Base-by-base conservation (phyloP, 2,797 vertebrate species). In the Phyllotis vaccarum region DNA sequence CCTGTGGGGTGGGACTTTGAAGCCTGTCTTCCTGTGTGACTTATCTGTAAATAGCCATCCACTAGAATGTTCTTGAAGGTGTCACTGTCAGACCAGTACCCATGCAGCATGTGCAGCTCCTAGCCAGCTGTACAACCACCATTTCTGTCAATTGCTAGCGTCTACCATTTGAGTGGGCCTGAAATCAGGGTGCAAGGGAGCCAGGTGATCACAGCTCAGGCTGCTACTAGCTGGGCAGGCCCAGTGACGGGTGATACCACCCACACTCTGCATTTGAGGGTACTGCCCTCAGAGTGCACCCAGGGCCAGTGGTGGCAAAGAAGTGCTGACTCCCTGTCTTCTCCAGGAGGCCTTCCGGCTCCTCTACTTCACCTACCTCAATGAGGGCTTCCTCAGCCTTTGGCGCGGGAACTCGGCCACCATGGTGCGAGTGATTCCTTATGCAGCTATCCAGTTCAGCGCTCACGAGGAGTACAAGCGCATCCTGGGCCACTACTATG, bases 381-480 rank as follows among this genome's bases (percentile, higher is more conserved):
- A 99, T 16, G 99, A 99, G 95, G 99, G 99, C 93, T 99, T 99
- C 98, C 97, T 99, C 98, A 99, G 99, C 95, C 98, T 99, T 85
- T 99, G 99, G 99, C 98, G 99, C 10, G 99, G 99, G 0, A 99
- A 99, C 97, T 99, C 99, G 0, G 99, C 99, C 98, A 99, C 99
- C 95, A 99, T 99, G 99, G 99, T 99, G 70, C 99, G 99, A 0
- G 99, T 99, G 76, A 98, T 99, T 91, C 99, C 99, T 0, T 99
- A 99, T 0, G 99, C 99, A 2, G 99, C 99, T 98, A 99, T 99
- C 97, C 99, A 99, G 99, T 99, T 99, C 98, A 99, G 99, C 31
- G 99, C 99, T 0, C 99, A 99, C 0, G 99, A 99, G 96, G 99
- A 99, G 98, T 99, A 99, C 99, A 99, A 99, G 97, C 98, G 97